A percentile compares a stretch with the other conserved stretches of the same genome.
Evolutionary conservation across 2,888 invertebrate species (phyloP).

Genomic region (Callinectes sapidus): DNA sequence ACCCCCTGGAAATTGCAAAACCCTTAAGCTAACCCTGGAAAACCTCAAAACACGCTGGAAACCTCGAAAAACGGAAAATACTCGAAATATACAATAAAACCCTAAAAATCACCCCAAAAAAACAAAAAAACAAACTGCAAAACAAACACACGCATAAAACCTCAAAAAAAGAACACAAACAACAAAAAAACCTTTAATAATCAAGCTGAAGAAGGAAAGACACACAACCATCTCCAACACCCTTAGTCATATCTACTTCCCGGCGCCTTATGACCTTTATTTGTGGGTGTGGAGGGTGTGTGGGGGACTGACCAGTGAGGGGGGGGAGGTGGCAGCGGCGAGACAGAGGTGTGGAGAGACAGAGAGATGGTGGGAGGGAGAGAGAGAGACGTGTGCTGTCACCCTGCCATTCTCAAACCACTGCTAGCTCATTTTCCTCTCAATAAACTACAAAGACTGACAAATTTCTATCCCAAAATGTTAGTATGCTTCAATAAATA

Average conservation of each 20-base stretch:
- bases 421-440: background rate
- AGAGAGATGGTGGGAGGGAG: slow-evolving; percentile 24
- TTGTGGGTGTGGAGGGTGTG: background rate
- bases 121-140: background rate
- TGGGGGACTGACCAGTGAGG: background rate
- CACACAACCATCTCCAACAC: no score
- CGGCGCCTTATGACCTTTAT: background rate
- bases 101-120: background rate
- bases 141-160: background rate
- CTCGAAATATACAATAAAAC: no score
- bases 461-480: no score
- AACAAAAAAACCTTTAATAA: background rate
- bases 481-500: no score
- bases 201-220: background rate
- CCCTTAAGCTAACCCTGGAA: no score
- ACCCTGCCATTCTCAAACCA: background rate
- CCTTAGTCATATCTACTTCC: no score
- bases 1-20: no score
- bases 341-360: slow-evolving; percentile 35
- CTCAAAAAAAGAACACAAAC: background rate
- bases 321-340: slow-evolving; percentile 2
- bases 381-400: background rate
- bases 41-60: no score
- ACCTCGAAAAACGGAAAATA: no score
- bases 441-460: no score